phyloP scores from a whole-genome alignment of 2,888 invertebrate species.

The Gastrophysa polygoni region DNA sequence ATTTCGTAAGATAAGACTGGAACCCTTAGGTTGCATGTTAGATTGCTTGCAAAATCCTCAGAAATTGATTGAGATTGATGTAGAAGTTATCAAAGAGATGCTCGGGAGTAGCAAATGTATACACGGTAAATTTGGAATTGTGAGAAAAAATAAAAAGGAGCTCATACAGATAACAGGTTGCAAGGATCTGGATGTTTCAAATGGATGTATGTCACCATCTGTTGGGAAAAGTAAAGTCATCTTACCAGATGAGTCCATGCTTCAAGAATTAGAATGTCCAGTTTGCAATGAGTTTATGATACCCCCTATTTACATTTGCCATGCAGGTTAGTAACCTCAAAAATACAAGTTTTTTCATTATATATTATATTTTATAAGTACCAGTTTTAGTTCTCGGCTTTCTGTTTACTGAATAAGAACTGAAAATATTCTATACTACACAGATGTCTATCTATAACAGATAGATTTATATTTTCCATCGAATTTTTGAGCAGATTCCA shows the following conservation, averaged over 20 bases:
- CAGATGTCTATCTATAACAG: no score
- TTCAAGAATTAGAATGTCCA: constrained; percentile 43
- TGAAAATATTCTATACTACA: no score
- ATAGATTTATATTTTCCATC: no score
- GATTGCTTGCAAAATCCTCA: constrained; percentile 22
- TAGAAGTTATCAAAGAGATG: constrained; percentile 32
- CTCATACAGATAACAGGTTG: constrained; percentile 32
- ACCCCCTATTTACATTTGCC: constrained; percentile 42
- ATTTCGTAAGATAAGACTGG: constrained; percentile 34
- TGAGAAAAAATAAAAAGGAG: constrained; percentile 38
- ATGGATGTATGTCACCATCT: neutral
- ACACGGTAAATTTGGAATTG: constrained; percentile 36
- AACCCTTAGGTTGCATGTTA: constrained; percentile 27
- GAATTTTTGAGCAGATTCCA: no score
- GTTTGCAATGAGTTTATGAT: constrained; percentile 43
- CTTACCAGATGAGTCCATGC: constrained; percentile 34
- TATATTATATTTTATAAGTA: no score
- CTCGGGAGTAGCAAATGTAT: constrained; percentile 23
- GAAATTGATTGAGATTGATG: constrained; percentile 33
- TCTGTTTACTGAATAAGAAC: no score
- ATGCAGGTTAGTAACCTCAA: constrained; percentile 31
- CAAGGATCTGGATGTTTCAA: constrained; percentile 9
- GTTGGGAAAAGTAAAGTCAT: constrained; percentile 10
- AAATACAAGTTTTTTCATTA: no score
- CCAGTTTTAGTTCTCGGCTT: no score